Evolutionary conservation across 2,888 invertebrate genomes (phyloP), one percentile per base, ranked within the genome.

Genomic region (Xylota segnis): DNA sequence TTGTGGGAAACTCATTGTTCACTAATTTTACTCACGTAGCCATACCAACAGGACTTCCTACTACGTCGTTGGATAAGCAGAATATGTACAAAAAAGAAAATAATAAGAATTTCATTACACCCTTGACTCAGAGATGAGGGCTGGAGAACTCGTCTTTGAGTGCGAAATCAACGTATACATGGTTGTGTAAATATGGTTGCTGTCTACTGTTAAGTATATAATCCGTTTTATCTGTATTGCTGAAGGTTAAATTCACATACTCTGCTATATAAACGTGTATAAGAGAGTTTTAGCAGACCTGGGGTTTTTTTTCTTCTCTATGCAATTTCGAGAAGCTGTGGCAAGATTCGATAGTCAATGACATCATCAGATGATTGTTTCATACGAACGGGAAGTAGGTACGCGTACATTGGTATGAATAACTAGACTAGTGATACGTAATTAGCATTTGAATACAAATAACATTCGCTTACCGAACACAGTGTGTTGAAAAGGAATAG

Each of bases 401-500:
- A 23, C 23, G 23, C 23, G 3, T 23, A 23, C 23, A 23, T 23
- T 70, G 47, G 37, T 56, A 65, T 23, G n/a, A 16, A 63, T 56
- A 16, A 7, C 29, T 32, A 10, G 9, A 18, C 10, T 2, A 4
- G 5, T 29, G 1, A 45, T 32, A 34, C 12, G 23, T 3, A 23
- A 23, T 71, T 23, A 50, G 18, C 18, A 54, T 14, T 12, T 12
- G 9, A 32, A 37, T 43, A 12, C 27, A 16, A 61, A 63, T 0
- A 58, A 37, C 50, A 27, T 32, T 6, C 16, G 88, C 96, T 96
- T 93, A 96, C 96, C 94, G 95, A 95, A 90, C 96, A 96, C 84
- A 96, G 89, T 89, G 96, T 93, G 91, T 96, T 96, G 93, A 96
- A 96, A 92, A 96, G 93, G 92, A 96, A 97, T 90, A 97, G 94